Base-by-base conservation (phyloP, 2,888 invertebrate genomes). In the Reticulitermes lucifugus region DNA sequence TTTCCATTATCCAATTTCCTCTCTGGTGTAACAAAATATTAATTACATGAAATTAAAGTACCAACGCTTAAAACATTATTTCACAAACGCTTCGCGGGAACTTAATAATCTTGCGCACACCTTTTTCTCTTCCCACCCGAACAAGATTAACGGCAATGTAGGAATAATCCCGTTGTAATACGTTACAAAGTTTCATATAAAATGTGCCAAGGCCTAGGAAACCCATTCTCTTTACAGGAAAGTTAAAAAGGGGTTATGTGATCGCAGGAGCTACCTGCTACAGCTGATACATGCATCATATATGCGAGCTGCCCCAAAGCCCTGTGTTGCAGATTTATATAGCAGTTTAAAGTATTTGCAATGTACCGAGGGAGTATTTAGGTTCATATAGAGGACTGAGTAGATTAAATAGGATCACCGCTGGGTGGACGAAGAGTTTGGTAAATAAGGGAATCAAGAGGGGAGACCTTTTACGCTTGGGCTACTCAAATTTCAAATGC, bases 271-370 rank as follows among this genome's bases (percentile, higher is more conserved):
- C 25, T 25, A 10, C 25, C 25, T 7, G 4, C 65, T 25, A 25
- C 0, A 25, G 65, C 7, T 12, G 6, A n/a, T 10, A 73, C 14
- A 21, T 35, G 41, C 35, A 73, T 73, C 41, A 73, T 73, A 41
- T 41, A 41, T 41, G 73, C 41, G 41, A 35, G 73, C 21, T 5
- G 41, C 73, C 41, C 35, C 29, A 73, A 73, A 73, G 73, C 73
- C 73, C 41, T 41, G 73, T 73, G 73, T 41, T 73, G 21, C 73
- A 73, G 73, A 73, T 73, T 73, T 73, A 73, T 73, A 65, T n/a
- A 25, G n/a, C 65, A 65, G 65, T 65, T 65, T 65, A 65, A 65
- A 73, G 73, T 73, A 73, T 73, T 73, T 73, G 73, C 73, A 73
- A 35, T 18, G 73, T 21, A 41, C 73, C 73, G 14, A 41, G 73